These are phyloP conservation scores for Prunella strophiata DNA, from an alignment of 2,797 vertebrate species.

Conservation along the genomic window DNA sequence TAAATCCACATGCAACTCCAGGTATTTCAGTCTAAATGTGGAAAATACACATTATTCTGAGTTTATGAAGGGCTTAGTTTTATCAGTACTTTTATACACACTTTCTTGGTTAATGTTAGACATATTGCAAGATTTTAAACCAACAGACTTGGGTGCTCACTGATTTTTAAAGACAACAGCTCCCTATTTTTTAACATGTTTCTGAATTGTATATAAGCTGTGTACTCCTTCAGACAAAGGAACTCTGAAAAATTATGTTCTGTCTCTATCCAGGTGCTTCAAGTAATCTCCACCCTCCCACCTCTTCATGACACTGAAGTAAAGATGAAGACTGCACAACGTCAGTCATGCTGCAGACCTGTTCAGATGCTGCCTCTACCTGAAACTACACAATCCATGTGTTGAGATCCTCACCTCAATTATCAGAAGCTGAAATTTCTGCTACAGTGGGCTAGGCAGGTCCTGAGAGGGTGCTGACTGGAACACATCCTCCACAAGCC, in stretches of 20 bases:
- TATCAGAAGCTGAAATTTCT: not conserved
- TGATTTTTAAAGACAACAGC: conserved; percentile 1
- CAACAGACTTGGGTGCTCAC: not conserved
- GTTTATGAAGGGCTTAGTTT: not conserved
- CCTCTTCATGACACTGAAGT: not conserved
- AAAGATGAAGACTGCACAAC: not conserved
- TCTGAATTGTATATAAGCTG: not conserved
- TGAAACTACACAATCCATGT: not conserved
- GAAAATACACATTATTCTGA: not conserved
- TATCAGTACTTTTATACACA: not conserved
- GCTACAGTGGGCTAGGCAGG: not conserved
- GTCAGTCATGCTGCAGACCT: not conserved
- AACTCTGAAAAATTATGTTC: not conserved
- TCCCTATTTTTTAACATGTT: not conserved
- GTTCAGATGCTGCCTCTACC: not conserved
- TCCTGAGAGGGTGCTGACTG: not conserved
- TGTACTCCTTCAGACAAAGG: conserved; percentile 16
- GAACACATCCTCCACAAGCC: not conserved
- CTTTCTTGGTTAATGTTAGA: not conserved
- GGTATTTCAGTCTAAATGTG: not conserved
- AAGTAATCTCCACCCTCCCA: not conserved
- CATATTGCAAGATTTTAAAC: not conserved
- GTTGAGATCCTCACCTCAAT: not conserved
- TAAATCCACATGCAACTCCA: not conserved
- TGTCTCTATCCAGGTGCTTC: not conserved